Base-by-base conservation (phyloP, 2,888 invertebrate genomes). In the Andrena bicolor region DNA sequence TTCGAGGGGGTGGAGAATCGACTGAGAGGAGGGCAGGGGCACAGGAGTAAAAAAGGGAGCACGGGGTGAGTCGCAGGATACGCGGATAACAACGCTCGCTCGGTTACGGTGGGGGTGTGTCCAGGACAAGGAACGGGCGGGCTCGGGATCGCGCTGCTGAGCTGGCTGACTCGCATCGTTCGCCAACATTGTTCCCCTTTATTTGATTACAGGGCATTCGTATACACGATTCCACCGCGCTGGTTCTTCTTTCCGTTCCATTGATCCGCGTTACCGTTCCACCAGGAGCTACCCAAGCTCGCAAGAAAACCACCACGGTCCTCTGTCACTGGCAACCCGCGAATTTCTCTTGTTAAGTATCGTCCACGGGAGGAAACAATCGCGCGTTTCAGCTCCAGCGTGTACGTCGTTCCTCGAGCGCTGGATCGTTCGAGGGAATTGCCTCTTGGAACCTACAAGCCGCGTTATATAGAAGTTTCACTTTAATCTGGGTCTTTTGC, bases 71-170 rank as follows among this genome's bases (percentile, higher is more conserved):
- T 85, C 81, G 82, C 83, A 83, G 86, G 79, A 86, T 86, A 88
- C 83, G 87, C 83, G 88, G 88, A 87, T 90, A 90, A 88, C 90
- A 87, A 86, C 86, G 89, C 83, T 89, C 89, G 84, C 82, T 79
- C 87, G 92, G 92, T 92, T 94, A 93, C 93, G 93, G 93, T 86
- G 90, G 92, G 93, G 93, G 94, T 94, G 94, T 94, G 94, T 93
- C 93, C 91, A 90, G 91, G 91, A 94, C 94, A 94, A 94, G 94
- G 93, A 94, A 94, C 93, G 92, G 94, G 94, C 94, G 94, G 93
- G 93, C 88, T 92, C 90, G 89, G 87, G 89, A 90, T 92, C 91
- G 91, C 92, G 90, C 90, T 92, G 93, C 93, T 93, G 93, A 93
- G 93, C 92, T 93, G 88, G 93, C 92, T 90, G 90, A 88, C 92